A percentile compares a stretch with the other conserved stretches of the same genome.
phyloP scores from a whole-genome alignment of 2,797 vertebrate genomes.

The Oryzias dopingdopingensis region DNA sequence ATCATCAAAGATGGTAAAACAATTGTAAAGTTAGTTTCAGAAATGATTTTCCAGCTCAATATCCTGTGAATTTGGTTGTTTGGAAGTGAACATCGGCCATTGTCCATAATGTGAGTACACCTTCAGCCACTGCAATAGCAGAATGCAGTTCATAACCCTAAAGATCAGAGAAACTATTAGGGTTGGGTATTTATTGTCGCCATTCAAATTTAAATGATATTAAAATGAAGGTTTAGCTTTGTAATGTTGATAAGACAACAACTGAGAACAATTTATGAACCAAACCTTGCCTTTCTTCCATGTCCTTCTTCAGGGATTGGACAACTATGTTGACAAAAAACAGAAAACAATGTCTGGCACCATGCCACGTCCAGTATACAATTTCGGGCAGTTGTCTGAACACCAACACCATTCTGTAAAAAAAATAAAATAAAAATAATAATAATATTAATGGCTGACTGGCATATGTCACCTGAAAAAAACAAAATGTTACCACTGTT shows the following conservation, averaged over 20 bases:
- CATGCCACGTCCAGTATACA: slow-evolving; percentile 59
- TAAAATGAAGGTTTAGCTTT: neutral
- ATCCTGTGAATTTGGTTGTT: no score
- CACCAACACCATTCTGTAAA: slow-evolving; percentile 43
- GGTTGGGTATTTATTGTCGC: no score
- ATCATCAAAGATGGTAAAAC: no score
- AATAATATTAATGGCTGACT: neutral
- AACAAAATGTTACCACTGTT: no score
- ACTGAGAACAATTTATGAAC: no score
- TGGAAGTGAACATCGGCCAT: no score
- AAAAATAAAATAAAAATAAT: neutral
- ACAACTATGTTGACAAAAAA: slow-evolving; percentile 54
- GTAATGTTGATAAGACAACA: no score
- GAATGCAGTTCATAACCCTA: slow-evolving; percentile 33
- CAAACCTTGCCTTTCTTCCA: slow-evolving; percentile 53
- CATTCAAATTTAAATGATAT: neutral
- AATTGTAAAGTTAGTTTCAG: no score
- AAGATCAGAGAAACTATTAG: slow-evolving; percentile 16
- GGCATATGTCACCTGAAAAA: neutral
- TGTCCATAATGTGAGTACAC: neutral
- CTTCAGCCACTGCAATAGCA: slow-evolving; percentile 40
- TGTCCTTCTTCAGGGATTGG: slow-evolving; percentile 48
- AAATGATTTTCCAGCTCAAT: no score
- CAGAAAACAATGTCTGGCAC: slow-evolving; percentile 33
- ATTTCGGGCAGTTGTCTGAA: slow-evolving; percentile 12